Percentiles rank a stretch among this genome's conserved stretches.
These are phyloP conservation scores for Parapristionchus giblindavisi DNA, from an alignment of 2,888 invertebrate genomes.

Conservation along the genomic window DNA sequence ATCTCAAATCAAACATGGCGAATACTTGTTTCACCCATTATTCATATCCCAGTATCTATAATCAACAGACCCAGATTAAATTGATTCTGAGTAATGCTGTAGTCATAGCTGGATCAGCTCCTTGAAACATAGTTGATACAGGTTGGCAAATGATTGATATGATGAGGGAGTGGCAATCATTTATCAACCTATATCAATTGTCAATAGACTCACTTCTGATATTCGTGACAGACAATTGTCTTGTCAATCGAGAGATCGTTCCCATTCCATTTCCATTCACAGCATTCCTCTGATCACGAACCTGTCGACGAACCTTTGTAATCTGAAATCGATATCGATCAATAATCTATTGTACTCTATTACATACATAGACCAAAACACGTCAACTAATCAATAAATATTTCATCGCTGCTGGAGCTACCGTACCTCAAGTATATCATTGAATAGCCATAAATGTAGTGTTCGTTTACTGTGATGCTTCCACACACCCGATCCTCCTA, in stretches of 20 bases:
- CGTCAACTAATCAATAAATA: no score
- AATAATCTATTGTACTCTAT: no score
- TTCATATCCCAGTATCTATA: no score
- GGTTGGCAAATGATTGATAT: no score
- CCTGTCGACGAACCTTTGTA: constrained; percentile 24
- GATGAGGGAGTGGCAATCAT: neutral
- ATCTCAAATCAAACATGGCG: no score
- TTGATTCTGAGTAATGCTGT: no score
- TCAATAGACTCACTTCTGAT: constrained; percentile 2
- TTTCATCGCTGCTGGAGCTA: no score
- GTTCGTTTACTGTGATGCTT: neutral
- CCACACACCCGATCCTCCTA: constrained; percentile 35
- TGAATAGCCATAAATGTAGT: constrained; percentile 22
- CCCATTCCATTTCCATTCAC: constrained; percentile 10
- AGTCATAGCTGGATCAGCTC: no score
- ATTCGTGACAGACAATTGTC: constrained; percentile 11
- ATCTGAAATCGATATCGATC: constrained; percentile 29
- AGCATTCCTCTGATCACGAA: neutral
- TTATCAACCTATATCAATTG: neutral
- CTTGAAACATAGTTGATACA: no score
- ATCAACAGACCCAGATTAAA: no score
- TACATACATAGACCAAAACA: no score
- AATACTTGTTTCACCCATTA: no score
- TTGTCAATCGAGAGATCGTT: constrained; percentile 10
- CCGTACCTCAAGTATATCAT: constrained; percentile 36